These are phyloP conservation scores for Ophraella communa DNA, from an alignment of 2,888 invertebrate species.

Conservation along the genomic window DNA sequence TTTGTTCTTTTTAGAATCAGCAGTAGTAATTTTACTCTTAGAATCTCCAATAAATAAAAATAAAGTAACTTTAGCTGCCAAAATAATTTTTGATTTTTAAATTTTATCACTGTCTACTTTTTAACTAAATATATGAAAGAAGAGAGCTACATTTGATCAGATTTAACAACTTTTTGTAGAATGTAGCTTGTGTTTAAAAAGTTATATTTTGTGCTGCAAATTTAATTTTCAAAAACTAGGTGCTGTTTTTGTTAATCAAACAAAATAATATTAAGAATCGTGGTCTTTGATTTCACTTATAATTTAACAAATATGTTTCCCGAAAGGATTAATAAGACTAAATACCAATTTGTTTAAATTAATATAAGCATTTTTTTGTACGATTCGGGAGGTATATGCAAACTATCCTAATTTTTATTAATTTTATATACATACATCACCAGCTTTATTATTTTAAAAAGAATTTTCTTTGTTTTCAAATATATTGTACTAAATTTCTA, in stretches of 20 bases:
- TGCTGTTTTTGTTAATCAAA: constrained; percentile 3
- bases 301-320: not conserved
- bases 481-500: constrained; percentile 35
- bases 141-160: too few relatives aligned
- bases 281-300: not conserved
- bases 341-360: too few relatives aligned
- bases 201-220: too few relatives aligned
- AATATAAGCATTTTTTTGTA: too few relatives aligned
- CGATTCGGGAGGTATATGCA: not conserved
- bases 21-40: not conserved
- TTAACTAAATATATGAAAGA: too few relatives aligned
- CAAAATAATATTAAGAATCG: too few relatives aligned
- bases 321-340: too few relatives aligned
- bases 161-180: too few relatives aligned
- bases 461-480: constrained; percentile 33
- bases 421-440: constrained; percentile 25
- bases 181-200: too few relatives aligned
- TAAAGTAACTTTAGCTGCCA: too few relatives aligned
- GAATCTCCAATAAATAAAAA: not conserved
- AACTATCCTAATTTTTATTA: constrained; percentile 5
- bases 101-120: too few relatives aligned
- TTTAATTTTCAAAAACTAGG: not conserved
- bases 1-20: too few relatives aligned
- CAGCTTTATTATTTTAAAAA: constrained; percentile 33
- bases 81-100: not conserved